Percentiles rank a stretch among this genome's conserved stretches.
phyloP scores from a whole-genome alignment of 2,888 invertebrate species.

The Lucinisca nassula region DNA sequence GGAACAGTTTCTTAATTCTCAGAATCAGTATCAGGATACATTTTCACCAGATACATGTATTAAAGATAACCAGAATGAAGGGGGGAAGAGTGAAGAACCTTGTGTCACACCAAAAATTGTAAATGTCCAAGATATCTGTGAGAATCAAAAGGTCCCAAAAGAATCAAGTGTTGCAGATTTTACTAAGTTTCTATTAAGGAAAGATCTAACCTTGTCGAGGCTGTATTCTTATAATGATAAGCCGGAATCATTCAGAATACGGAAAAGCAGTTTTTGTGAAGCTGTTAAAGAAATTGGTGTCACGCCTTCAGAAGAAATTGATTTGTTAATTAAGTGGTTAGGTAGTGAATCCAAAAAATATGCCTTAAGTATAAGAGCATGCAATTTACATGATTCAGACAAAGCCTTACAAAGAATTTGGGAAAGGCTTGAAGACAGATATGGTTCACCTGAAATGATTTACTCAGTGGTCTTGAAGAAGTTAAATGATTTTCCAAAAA shows the following conservation, averaged over 20 bases:
- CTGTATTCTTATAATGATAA: conserved; percentile 52
- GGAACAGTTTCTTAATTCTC: neutral
- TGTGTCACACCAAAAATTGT: neutral
- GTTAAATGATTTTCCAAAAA: conserved; percentile 57
- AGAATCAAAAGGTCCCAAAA: neutral
- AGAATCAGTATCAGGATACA: neutral
- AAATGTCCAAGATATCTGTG: neutral
- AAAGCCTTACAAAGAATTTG: conserved; percentile 43
- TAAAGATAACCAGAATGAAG: neutral
- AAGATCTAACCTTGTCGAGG: conserved; percentile 58
- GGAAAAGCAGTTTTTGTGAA: conserved; percentile 46
- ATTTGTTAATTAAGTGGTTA: conserved; percentile 45
- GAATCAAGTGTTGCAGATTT: conserved; percentile 22
- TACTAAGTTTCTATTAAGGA: conserved; percentile 42
- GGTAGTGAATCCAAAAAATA: conserved; percentile 44
- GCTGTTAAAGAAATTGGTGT: conserved; percentile 45
- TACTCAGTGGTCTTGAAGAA: conserved; percentile 47
- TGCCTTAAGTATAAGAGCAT: conserved; percentile 44
- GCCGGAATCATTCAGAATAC: conserved; percentile 38
- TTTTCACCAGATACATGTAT: no score
- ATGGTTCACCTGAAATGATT: conserved; percentile 56
- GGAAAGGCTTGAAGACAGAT: conserved; percentile 58
- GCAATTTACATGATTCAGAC: conserved; percentile 38
- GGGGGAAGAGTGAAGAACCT: neutral
- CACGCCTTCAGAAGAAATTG: conserved; percentile 38